Evolutionary conservation across 2,888 invertebrate species (phyloP).

Genomic region (Furcula furcula): DNA sequence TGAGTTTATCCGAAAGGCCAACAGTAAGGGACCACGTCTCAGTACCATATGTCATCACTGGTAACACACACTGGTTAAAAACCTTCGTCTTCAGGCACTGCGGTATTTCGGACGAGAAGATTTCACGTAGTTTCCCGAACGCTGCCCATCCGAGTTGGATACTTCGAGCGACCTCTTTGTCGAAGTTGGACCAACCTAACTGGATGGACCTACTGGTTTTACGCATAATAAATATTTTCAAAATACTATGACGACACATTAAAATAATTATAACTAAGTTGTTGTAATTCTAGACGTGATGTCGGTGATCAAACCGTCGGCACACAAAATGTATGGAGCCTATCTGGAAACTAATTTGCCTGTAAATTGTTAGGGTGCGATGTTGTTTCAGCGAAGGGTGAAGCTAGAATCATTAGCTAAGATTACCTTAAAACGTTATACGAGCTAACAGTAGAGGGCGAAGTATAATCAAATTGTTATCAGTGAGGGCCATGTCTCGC

Average conservation of each 20-base stretch:
- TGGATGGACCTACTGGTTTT: no score
- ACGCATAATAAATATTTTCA: conserved; percentile 24
- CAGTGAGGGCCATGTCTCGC: conserved; percentile 45
- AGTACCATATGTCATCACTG: no score
- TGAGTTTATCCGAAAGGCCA: no score
- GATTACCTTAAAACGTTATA: conserved; percentile 48
- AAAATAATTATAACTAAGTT: conserved; percentile 11
- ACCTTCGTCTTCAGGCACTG: no score
- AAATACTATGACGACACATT: conserved; percentile 13
- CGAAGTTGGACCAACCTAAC: no score
- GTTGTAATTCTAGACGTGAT: conserved; percentile 10
- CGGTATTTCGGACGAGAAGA: no score
- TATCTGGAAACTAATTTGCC: conserved; percentile 49
- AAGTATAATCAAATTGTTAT: conserved; percentile 65
- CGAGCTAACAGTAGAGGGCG: conserved; percentile 33
- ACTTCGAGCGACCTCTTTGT: no score
- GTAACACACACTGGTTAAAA: no score
- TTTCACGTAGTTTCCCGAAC: no score
- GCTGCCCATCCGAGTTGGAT: no score
- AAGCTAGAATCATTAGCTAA: conserved; percentile 49
- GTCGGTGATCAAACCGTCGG: conserved; percentile 28
- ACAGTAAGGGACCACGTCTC: no score
- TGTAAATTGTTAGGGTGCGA: conserved; percentile 52
- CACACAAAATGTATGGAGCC: conserved; percentile 15
- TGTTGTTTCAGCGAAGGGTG: conserved; percentile 53